Conservation (phyloP, 2,797 vertebrate genomes). For the Octomys mimax region DNA sequence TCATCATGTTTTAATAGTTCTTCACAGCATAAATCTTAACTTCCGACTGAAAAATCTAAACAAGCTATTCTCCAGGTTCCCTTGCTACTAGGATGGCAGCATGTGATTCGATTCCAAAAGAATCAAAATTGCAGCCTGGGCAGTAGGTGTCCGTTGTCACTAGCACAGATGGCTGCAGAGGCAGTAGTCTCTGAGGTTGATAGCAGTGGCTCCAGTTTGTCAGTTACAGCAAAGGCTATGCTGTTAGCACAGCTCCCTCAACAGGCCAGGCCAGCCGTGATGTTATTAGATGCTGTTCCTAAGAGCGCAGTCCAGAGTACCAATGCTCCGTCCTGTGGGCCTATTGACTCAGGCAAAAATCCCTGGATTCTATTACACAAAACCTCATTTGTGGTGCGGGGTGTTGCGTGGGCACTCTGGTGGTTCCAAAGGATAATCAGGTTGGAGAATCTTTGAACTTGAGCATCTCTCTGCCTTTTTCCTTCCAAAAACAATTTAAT, state of each 20-base stretch:
- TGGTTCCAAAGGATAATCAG: background rate
- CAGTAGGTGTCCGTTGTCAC: background rate
- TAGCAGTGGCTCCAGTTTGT: background rate
- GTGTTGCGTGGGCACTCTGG: background rate
- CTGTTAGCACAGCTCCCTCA: background rate
- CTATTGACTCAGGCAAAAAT: background rate
- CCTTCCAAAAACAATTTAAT: slow-evolving; percentile 37
- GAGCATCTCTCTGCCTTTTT: background rate
- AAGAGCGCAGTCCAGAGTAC: background rate
- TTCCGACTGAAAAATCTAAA: slow-evolving; percentile 20
- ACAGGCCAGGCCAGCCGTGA: background rate
- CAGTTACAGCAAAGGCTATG: background rate
- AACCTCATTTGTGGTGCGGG: background rate
- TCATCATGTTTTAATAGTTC: slow-evolving; percentile 40
- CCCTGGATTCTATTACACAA: background rate
- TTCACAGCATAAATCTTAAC: background rate
- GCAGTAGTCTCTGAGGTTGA: background rate
- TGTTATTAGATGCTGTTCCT: slow-evolving; percentile 3
- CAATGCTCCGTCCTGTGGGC: background rate
- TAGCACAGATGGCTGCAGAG: background rate
- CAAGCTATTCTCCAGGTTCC: slow-evolving; percentile 11
- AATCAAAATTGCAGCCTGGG: background rate
- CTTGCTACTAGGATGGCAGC: background rate
- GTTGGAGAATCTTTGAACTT: slow-evolving; percentile 33
- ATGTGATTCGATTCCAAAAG: background rate